Base-by-base conservation (phyloP, 2,113 vertebrate genomes). In the Tachysurus vachellii region DNA sequence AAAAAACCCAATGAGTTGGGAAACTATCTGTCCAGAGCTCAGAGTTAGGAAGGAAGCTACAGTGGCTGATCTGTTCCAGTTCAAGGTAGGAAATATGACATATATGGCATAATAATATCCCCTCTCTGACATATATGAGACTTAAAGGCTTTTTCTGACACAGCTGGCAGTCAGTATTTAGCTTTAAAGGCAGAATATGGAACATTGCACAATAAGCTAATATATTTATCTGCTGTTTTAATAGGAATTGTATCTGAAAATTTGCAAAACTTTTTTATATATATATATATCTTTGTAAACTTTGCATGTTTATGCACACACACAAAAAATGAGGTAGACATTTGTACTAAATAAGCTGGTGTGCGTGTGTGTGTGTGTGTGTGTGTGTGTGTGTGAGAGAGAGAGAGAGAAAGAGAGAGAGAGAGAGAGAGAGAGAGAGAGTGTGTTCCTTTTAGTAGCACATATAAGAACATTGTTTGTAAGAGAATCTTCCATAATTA, bases 1-100 rank as follows among this genome's bases (percentile, higher is more conserved):
- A 36, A 36, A 36, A 36, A 90, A 90, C 56, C 85, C 68, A 77
- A 87, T 66, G 83, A 42, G 91, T 86, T 91, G 90, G 89, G 73
- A 85, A 79, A 89, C 54, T 62, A 76, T 84, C 83, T 86, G 66
- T 5, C 57, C 21, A 44, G 57, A 19, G 13, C 47, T 64, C 21
- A 12, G 47, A 21, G 50, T 79, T 62, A 21, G 54, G 2, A 57
- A 26, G 28, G 57, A 21, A 4, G 4, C 13, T 28, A 28, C 82
- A 54, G 9, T 11, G 8, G 16, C 17, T 12, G 62, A 13, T 71
- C 42, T 14, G 14, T 3, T 14, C 5, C 21, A 47, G 59, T 13
- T 79, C 14, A 64, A 82, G 80, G 80, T 82, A 82, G 57, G 80
- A 42, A 23, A 81, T 23, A 59, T 61, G 4, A 80, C n/a, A 21